These are phyloP conservation scores for Thecophora atra DNA, from an alignment of 2,888 invertebrate genomes.

Conservation along the genomic window DNA sequence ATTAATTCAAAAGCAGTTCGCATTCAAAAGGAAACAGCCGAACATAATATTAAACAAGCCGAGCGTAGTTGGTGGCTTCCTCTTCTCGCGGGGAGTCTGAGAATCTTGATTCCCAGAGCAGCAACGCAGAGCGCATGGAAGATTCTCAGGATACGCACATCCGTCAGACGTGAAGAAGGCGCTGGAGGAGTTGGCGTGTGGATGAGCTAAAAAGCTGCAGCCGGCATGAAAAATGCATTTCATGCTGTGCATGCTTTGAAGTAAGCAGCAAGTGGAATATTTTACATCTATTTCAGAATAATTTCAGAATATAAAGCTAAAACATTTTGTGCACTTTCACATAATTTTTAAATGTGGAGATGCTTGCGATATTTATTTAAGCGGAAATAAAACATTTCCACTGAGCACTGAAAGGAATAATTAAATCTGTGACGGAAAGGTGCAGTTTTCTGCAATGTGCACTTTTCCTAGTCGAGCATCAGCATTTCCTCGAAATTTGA, in stretches of 20 bases:
- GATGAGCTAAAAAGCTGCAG: background rate
- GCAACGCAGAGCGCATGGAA: background rate
- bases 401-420: background rate
- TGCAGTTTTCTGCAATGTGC: background rate
- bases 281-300: constrained; percentile 1
- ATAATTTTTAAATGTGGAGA: constrained; percentile 10
- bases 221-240: constrained; percentile 4
- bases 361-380: constrained; percentile 10
- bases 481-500: no score
- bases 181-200: background rate
- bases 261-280: background rate
- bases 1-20: background rate
- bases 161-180: background rate
- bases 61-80: background rate
- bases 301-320: constrained; percentile 6
- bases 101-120: background rate
- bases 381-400: constrained; percentile 1
- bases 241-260: constrained; percentile 1
- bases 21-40: background rate
- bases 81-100: background rate
- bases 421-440: background rate
- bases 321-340: constrained; percentile 5
- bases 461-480: background rate
- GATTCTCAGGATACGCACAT: background rate
- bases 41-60: background rate